These are phyloP conservation scores for Pogoniulus pusillus DNA, from an alignment of 2,797 vertebrate genomes.

Conservation along the genomic window DNA sequence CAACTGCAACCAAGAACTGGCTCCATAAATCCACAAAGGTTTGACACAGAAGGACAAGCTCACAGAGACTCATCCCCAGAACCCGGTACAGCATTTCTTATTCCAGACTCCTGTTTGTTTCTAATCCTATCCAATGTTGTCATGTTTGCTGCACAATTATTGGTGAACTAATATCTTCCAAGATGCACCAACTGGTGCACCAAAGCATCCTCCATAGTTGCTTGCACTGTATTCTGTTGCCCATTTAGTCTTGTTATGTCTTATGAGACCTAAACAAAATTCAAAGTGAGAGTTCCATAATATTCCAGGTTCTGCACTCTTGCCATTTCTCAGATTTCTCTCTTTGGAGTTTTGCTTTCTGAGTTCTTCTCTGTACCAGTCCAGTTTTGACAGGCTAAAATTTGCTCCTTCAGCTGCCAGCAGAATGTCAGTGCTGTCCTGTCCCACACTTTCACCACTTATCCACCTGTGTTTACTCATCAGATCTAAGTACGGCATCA, in stretches of 20 bases:
- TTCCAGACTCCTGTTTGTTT: neutral
- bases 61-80: neutral
- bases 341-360: neutral
- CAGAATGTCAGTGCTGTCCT: neutral
- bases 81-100: neutral
- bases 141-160: neutral
- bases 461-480: neutral
- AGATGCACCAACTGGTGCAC: neutral
- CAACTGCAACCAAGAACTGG: neutral
- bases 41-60: neutral
- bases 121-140: neutral
- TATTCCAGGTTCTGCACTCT: neutral
- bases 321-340: neutral
- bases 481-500: neutral
- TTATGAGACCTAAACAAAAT: neutral
- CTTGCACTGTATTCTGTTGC: neutral
- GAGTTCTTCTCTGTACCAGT: neutral
- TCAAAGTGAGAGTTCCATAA: neutral
- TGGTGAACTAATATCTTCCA: neutral
- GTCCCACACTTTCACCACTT: neutral
- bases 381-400: neutral
- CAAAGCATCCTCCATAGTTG: neutral
- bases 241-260: accelerated
- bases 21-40: neutral
- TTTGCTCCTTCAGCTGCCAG: neutral